These are phyloP conservation scores for Leucophenga montana DNA, from an alignment of 2,888 invertebrate species.

Conservation along the genomic window DNA sequence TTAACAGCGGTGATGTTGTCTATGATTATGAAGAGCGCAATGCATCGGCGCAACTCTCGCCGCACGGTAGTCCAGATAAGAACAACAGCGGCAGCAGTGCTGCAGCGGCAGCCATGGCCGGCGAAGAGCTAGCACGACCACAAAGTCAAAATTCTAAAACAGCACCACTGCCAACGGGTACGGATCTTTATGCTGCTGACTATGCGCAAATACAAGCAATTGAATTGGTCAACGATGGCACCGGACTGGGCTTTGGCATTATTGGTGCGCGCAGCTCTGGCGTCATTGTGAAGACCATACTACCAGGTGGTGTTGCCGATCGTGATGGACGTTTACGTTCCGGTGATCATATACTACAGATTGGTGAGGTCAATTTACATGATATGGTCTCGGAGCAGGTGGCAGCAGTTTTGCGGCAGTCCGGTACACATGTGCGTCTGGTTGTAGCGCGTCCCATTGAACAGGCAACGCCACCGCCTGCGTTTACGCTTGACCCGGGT, in stretches of 20 bases:
- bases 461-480: conserved; percentile 75
- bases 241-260: conserved; percentile 98
- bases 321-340: conserved; percentile 96
- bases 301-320: conserved; percentile 98
- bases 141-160: conserved; percentile 77
- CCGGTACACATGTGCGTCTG: conserved; percentile 94
- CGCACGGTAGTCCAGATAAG: conserved; percentile 79
- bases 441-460: conserved; percentile 95
- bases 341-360: conserved; percentile 98
- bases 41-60: conserved; percentile 82
- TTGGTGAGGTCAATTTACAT: conserved; percentile 90
- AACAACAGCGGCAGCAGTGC: conserved; percentile 42
- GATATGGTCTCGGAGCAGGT: conserved; percentile 99
- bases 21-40: conserved; percentile 82
- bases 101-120: conserved; percentile 32
- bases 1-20: conserved; percentile 76
- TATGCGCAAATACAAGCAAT: conserved; percentile 98
- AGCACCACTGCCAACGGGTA: conserved; percentile 74
- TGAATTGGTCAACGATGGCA: conserved; percentile 97
- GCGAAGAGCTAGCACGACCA: conserved; percentile 74
- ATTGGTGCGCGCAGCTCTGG: conserved; percentile 98
- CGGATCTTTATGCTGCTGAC: conserved; percentile 87
- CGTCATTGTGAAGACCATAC: conserved; percentile 98
- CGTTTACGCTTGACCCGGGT: conserved; percentile 74
- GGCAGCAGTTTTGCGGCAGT: conserved; percentile 94